phyloP scores from a whole-genome alignment of 2,888 invertebrate genomes.

The Branchinecta sandiegonensis region DNA sequence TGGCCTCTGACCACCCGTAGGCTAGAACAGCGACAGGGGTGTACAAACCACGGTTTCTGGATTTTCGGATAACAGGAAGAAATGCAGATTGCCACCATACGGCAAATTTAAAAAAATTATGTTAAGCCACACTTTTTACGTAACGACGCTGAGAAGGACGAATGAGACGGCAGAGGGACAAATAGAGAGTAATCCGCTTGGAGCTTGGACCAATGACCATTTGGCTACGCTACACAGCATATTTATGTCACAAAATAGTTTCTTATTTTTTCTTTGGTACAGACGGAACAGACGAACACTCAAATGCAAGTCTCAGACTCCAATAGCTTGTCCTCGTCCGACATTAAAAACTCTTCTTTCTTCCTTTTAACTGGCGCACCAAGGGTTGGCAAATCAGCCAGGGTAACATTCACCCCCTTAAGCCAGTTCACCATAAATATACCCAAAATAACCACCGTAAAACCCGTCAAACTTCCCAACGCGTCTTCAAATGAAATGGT shows the following conservation, averaged over 20 bases:
- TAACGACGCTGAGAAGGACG: too few relatives aligned
- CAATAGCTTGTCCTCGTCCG: conserved; percentile 1
- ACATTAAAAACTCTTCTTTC: background rate
- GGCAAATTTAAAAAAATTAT: too few relatives aligned
- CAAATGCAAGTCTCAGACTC: background rate
- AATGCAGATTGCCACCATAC: too few relatives aligned
- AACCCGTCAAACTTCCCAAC: conserved; percentile 72
- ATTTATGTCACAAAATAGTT: background rate
- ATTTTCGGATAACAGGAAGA: too few relatives aligned
- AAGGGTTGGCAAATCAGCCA: conserved; percentile 37
- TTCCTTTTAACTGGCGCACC: conserved; percentile 4
- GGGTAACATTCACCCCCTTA: conserved; percentile 57
- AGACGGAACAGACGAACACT: background rate
- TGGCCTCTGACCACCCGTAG: too few relatives aligned
- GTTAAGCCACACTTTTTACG: too few relatives aligned
- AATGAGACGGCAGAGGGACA: too few relatives aligned
- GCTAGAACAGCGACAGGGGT: too few relatives aligned
- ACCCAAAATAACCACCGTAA: conserved; percentile 67
- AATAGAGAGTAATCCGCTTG: too few relatives aligned
- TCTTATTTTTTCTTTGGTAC: background rate
- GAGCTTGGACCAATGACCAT: too few relatives aligned
- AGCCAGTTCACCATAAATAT: conserved; percentile 81
- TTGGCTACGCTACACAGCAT: too few relatives aligned
- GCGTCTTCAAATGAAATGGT: conserved; percentile 58
- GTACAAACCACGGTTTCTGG: too few relatives aligned